Conservation (phyloP, 2,888 invertebrate species). For the Sarcophaga caerulescens region DNA sequence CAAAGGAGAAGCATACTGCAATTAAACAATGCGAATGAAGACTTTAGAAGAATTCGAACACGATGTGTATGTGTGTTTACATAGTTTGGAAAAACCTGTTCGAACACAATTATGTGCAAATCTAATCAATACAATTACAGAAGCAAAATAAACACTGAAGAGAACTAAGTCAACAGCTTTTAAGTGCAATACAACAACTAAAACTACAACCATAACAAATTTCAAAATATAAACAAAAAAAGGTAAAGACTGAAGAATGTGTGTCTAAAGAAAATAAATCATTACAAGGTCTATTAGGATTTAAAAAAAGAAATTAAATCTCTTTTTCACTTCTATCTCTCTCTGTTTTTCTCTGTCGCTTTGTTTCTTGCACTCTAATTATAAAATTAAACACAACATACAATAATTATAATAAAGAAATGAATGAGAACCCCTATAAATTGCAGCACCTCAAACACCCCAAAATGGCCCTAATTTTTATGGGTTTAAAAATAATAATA, state of each 20-base stretch:
- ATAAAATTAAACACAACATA: constrained; percentile 51
- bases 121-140: constrained; percentile 51
- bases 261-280: constrained; percentile 36
- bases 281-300: constrained; percentile 61
- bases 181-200: background rate
- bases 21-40: too few species aligned
- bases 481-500: constrained; percentile 31
- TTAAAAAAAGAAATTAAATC: constrained; percentile 59
- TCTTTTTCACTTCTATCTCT: background rate
- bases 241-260: constrained; percentile 14
- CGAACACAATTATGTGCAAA: constrained; percentile 19
- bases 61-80: constrained; percentile 32
- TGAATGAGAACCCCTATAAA: constrained; percentile 37
- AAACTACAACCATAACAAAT: constrained; percentile 18
- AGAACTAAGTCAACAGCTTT: background rate
- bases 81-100: constrained; percentile 24
- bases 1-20: too few species aligned
- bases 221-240: constrained; percentile 44
- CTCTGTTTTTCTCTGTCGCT: too few species aligned
- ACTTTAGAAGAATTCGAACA: too few species aligned
- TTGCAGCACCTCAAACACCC: constrained; percentile 27
- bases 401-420: constrained; percentile 24
- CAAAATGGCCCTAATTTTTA: constrained; percentile 54
- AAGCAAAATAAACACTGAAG: constrained; percentile 4
- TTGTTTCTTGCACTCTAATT: constrained; percentile 49